Evolutionary conservation across 2,113 vertebrate species (phyloP).

Genomic region (Cryptotis parvus): DNA sequence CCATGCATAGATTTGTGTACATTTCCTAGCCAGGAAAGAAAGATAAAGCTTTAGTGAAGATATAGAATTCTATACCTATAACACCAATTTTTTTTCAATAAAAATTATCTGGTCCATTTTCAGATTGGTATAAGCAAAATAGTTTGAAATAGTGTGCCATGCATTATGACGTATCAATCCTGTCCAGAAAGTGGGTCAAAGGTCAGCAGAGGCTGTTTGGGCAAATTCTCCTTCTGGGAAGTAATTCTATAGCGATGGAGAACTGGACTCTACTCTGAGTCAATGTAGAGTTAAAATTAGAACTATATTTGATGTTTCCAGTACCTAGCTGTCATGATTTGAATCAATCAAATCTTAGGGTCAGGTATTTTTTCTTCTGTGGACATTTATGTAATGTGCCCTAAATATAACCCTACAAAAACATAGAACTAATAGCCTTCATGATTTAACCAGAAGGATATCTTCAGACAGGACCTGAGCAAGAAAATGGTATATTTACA

Average conservation of each 20-base stretch:
- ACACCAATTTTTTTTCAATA: background rate
- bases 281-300: background rate
- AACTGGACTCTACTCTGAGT: background rate
- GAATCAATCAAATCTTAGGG: slow-evolving; percentile 28
- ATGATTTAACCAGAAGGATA: background rate
- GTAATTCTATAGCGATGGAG: background rate
- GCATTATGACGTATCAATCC: no score
- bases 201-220: background rate
- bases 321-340: background rate
- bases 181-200: background rate
- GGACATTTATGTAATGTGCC: background rate
- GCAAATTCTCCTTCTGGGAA: background rate
- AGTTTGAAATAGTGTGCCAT: background rate
- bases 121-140: background rate
- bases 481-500: background rate
- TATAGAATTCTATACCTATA: background rate
- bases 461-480: background rate
- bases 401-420: background rate
- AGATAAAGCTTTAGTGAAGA: background rate
- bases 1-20: background rate
- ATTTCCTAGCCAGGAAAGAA: background rate
- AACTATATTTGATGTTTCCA: slow-evolving; percentile 4
- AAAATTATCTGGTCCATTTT: background rate
- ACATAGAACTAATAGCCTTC: background rate
- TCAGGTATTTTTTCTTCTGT: background rate